A percentile compares a stretch with the other conserved stretches of the same genome.
Conservation (phyloP, 2,113 vertebrate genomes). For the Hippotragus niger region DNA sequence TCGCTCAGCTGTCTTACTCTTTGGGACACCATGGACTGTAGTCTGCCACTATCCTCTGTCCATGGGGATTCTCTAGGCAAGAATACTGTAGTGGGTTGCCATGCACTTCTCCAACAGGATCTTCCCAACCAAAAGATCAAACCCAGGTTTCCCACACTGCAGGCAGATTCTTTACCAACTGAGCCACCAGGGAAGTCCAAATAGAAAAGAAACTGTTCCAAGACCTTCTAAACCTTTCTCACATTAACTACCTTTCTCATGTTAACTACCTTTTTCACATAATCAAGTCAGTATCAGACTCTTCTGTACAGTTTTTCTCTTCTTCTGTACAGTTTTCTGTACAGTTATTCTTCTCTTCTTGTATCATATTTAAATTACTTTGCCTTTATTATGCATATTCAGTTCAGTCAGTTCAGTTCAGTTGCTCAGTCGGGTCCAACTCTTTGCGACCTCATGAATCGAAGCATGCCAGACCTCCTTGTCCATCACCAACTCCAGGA, state of each 20-base stretch:
- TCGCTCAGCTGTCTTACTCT: background rate
- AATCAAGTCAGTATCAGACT: background rate
- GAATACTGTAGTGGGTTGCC: background rate
- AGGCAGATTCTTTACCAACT: background rate
- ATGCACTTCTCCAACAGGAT: background rate
- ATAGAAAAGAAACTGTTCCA: background rate
- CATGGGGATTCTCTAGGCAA: background rate
- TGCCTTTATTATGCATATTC: background rate
- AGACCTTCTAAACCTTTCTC: background rate
- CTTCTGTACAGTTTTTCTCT: background rate
- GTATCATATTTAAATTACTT: background rate
- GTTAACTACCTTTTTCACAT: background rate
- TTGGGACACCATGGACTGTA: background rate
- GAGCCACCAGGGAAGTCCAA: background rate
- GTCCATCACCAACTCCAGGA: no score
- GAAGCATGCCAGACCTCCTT: no score
- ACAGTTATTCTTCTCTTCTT: background rate
- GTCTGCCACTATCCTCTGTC: background rate
- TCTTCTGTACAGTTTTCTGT: background rate
- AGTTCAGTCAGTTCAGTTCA: no score
- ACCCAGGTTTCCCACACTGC: background rate
- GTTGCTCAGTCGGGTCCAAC: no score
- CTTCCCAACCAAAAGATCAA: background rate
- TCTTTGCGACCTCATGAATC: no score
- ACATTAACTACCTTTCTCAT: background rate